Evolutionary conservation across 1,140 invertebrate genomes (phyloP).

Genomic region (Oncopodura yosiiana): DNA sequence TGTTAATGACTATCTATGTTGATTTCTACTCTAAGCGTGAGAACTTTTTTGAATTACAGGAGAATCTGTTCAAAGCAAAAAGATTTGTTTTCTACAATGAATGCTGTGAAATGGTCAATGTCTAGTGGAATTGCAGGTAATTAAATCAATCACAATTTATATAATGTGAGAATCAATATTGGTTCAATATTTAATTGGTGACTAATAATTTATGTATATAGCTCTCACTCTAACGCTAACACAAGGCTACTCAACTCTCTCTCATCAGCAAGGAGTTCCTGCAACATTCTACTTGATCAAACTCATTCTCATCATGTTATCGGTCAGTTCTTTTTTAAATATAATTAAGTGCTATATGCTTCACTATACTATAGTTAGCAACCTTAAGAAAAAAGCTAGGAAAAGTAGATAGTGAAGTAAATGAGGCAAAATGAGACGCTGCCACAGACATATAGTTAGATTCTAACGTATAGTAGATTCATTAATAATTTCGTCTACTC

Average conservation of each 20-base stretch:
- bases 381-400: no score
- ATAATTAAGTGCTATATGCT: neutral
- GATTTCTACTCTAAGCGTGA: neutral
- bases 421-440: no score
- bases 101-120: constrained; percentile 30
- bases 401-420: no score
- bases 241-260: constrained; percentile 12
- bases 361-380: no score
- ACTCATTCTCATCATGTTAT: constrained; percentile 13
- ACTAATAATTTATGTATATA: no score
- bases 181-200: no score
- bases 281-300: constrained; percentile 17
- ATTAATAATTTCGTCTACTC: no score
- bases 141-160: no score
- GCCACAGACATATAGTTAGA: no score
- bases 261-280: neutral
- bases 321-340: constrained; percentile 11
- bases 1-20: neutral
- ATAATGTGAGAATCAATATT: no score
- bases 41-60: constrained; percentile 2
- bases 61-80: constrained; percentile 33
- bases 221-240: constrained; percentile 20
- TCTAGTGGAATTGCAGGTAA: constrained; percentile 13
- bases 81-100: constrained; percentile 28
- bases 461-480: no score